phyloP scores from a whole-genome alignment of 1,140 invertebrate genomes.

The Sipha flava region DNA sequence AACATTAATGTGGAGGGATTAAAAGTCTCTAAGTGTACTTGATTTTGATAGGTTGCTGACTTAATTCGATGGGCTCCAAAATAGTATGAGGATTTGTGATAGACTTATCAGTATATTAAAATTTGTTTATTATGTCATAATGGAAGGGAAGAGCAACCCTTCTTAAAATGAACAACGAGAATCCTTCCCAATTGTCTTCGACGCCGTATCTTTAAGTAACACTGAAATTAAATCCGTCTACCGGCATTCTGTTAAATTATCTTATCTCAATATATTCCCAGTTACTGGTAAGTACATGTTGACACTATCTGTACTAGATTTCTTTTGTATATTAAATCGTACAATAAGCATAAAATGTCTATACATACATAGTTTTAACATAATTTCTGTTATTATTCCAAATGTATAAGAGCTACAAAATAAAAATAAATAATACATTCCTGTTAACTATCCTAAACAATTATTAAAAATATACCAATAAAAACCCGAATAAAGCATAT shows the following conservation, averaged over 20 bases:
- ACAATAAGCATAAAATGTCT: too few relatives aligned
- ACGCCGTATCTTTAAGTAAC: neutral
- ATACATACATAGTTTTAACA: too few relatives aligned
- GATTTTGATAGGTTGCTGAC: neutral
- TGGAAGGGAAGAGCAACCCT: neutral
- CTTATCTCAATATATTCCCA: neutral
- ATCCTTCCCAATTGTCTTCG: neutral
- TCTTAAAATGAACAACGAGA: neutral
- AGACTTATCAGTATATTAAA: neutral
- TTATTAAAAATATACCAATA: too few relatives aligned
- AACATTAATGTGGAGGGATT: neutral
- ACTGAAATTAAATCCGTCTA: neutral
- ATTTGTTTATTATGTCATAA: neutral
- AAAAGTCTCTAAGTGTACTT: neutral
- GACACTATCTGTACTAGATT: neutral
- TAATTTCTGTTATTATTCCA: too few relatives aligned
- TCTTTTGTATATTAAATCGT: too few relatives aligned
- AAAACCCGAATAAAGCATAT: too few relatives aligned
- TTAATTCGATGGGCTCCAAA: neutral
- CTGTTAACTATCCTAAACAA: too few relatives aligned
- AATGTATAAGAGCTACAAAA: too few relatives aligned
- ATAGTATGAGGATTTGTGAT: neutral
- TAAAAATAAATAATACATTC: too few relatives aligned
- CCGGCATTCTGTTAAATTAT: neutral
- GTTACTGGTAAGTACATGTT: neutral